Conservation (phyloP, 2,113 vertebrate species). For the Barnardius zonarius region DNA sequence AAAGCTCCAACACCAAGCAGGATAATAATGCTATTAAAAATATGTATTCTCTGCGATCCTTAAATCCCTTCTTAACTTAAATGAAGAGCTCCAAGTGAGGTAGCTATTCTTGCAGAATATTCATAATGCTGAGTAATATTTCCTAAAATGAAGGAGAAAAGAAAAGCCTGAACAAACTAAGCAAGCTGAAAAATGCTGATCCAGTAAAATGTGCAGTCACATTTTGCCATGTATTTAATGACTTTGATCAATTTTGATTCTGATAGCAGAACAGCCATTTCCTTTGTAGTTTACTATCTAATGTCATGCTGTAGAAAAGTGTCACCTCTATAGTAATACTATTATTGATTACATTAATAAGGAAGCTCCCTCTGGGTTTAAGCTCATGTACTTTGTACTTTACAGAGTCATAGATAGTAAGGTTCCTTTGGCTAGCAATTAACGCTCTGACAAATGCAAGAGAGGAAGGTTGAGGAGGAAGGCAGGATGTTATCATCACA, state of each 20-base stretch:
- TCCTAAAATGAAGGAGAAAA: not conserved
- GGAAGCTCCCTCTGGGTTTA: not conserved
- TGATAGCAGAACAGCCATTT: not conserved
- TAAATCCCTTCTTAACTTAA: constrained; percentile 53
- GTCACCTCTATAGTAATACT: not conserved
- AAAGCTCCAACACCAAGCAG: constrained; percentile 30
- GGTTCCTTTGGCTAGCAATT: not conserved
- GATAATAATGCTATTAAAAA: constrained; percentile 50
- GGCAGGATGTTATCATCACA: not conserved
- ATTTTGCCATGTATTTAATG: not conserved
- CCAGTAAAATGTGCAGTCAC: not conserved
- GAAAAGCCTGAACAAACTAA: not conserved
- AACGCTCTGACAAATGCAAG: not conserved
- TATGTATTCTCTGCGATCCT: constrained; percentile 41
- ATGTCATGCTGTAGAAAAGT: not conserved
- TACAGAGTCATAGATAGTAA: not conserved
- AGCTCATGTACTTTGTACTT: not conserved
- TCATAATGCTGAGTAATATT: constrained; percentile 12
- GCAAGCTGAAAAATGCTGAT: not conserved
- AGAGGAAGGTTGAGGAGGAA: not conserved
- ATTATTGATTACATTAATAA: not conserved
- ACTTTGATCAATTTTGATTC: not conserved
- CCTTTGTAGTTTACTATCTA: not conserved
- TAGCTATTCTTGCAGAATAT: not conserved
- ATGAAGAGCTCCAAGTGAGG: constrained; percentile 13